Base-by-base conservation (phyloP, 2,113 vertebrate species). In the Myotis davidii region DNA sequence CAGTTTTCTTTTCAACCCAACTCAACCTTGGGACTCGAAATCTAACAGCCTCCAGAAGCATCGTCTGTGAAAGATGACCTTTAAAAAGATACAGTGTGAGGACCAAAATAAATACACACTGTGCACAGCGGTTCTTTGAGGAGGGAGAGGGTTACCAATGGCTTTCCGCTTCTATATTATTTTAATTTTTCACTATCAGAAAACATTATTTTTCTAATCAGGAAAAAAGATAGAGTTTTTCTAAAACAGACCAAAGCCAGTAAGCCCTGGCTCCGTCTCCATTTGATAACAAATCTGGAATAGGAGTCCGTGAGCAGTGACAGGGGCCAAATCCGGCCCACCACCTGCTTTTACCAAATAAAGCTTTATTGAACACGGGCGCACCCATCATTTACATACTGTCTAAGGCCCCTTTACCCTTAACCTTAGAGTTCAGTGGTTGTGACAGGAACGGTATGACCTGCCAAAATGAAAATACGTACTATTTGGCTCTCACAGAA, bases 131-230 rank as follows among this genome's bases (percentile, higher is more conserved):
- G 18, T 4, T 69, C 82, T 65, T 45, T 16, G 27, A 74, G 69
- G 32, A 37, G 10, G 61, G 6, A 5, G 83, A 67, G 2, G 23
- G 56, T 67, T 13, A 13, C 52, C 59, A 3, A 1, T 0, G 7
- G 27, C 45, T n/a, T 70, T 61, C 56, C 2, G 50, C 11, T 18
- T 70, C 77, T 37, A 2, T 25, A 42, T 29, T 78, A 52, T 82
- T 69, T 59, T 77, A 81, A 79, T 37, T 48, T 65, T 85, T 65
- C 87, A 39, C 85, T 23, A 6, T 18, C 18, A 74, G 65, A n/a
- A 88, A 90, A 81, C 16, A n/a, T 76, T 59, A 23, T 37, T 79
- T 88, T 90, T 85, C 37, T 72, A 37, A 96, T 88, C 72, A 69
- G 73, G 21, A 48, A 67, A 85, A 82, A 37, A 95, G 85, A 86